Evolutionary conservation across 2,888 invertebrate species (phyloP), one percentile per base, ranked within the genome.

Genomic region (Macrosoma leucophasiata): DNA sequence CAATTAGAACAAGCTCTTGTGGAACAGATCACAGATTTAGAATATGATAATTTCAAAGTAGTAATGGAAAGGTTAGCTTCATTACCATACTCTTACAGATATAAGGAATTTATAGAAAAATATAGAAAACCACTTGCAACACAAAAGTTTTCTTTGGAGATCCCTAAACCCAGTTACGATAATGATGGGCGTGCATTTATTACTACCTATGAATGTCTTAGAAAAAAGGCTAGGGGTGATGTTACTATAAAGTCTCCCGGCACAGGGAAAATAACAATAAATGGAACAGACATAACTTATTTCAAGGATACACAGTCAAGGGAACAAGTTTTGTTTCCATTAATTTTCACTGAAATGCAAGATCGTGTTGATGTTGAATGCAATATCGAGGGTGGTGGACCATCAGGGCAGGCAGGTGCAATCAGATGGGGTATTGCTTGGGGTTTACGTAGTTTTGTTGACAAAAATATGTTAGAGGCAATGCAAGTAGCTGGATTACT

Each of bases 401-500:
- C 87, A 18, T 89, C 92, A 9, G 91, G 93, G 1, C 93, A 96
- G 73, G 88, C 96, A n/a, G 96, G 96, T 20, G 95, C 95, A 29
- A 87, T 97, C 36, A 89, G 97, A 40, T 92, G 91, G 88, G 97
- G 93, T 13, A 90, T 97, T 36, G 87, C 97, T n/a, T 89, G 89
- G 87, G 90, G 91, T 13, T 79, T 97, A 32, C 87, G 92, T 33
- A 92, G 93, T 65, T 96, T 97, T 79, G 90, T 97, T 10, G 91
- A 92, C 50, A 69, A 84, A 38, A 88, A 90, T 10, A 90, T 88
- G 79, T 72, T 92, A 33, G 92, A 96, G 65, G 89, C 89, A 62
- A 94, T 97, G 95, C 89, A 95, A 81, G 67, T 96, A 46, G 95
- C 96, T 70, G 98, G 98, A 21, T 78, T 97, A 37, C 77, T 98